These are phyloP conservation scores for Sinella curviseta DNA, from an alignment of 1,140 invertebrate genomes.

Conservation along the genomic window DNA sequence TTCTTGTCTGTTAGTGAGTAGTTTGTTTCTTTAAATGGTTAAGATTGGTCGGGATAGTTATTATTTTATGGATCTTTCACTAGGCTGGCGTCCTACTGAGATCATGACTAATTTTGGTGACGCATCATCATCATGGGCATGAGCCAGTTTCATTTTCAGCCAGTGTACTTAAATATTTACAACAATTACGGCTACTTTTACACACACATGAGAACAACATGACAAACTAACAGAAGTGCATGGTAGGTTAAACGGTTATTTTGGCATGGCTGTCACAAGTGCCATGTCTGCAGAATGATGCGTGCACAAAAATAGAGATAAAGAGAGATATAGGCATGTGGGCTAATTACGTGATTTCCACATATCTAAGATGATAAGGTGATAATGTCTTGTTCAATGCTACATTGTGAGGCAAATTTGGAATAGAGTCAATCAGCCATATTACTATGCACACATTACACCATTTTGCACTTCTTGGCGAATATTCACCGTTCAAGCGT, in stretches of 20 bases:
- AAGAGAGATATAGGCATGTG: neutral
- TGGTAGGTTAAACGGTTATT: neutral
- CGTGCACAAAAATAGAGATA: neutral
- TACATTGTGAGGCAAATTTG: no score
- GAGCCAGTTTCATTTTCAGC: neutral
- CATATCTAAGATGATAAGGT: neutral
- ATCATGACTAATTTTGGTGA: conserved; percentile 23
- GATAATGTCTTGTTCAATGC: neutral
- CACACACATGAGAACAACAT: neutral
- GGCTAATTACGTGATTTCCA: conserved; percentile 6
- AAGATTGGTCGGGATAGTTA: neutral
- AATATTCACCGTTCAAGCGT: no score
- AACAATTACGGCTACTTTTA: neutral
- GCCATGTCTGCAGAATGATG: neutral
- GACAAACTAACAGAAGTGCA: neutral
- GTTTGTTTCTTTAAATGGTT: neutral
- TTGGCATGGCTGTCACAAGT: neutral
- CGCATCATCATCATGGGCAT: neutral
- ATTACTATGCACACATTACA: no score
- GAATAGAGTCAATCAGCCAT: no score
- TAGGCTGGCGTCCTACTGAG: neutral
- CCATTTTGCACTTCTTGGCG: no score
- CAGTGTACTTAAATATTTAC: neutral
- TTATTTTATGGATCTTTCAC: conserved; percentile 8
- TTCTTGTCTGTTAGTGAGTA: neutral